These are phyloP conservation scores for Drosophila anomelani DNA, from an alignment of 2,888 invertebrate genomes.

Conservation along the genomic window DNA sequence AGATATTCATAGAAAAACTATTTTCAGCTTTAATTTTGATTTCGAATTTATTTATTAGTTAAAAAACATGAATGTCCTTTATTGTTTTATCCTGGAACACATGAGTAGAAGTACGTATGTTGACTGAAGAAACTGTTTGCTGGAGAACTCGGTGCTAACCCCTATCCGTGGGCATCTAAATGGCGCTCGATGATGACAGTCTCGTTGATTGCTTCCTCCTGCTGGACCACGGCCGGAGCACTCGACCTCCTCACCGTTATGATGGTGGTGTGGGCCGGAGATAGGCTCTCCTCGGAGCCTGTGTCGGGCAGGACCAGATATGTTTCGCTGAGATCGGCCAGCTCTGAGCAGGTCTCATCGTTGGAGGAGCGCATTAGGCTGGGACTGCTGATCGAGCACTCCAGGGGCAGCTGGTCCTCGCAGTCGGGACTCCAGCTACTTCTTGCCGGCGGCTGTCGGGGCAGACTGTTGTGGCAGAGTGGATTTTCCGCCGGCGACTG, in stretches of 20 bases:
- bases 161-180: conserved; percentile 44
- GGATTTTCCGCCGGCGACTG: conserved; percentile 75
- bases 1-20: background rate
- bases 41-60: conserved; percentile 25
- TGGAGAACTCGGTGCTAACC: conserved; percentile 44
- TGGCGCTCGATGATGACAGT: conserved; percentile 57
- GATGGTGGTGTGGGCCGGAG: conserved; percentile 82
- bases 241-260: conserved; percentile 64
- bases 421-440: conserved; percentile 77
- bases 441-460: conserved; percentile 83
- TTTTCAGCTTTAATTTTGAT: background rate
- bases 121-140: conserved; percentile 33
- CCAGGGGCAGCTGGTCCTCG: conserved; percentile 64
- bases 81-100: conserved; percentile 46
- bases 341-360: conserved; percentile 60
- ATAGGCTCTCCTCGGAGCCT: conserved; percentile 68
- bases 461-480: conserved; percentile 84
- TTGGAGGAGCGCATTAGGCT: conserved; percentile 83
- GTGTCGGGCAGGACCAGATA: conserved; percentile 47
- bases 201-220: conserved; percentile 35
- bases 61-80: conserved; percentile 35
- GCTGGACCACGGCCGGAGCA: conserved; percentile 52
- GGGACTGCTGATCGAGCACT: conserved; percentile 84
- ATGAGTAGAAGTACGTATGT: conserved; percentile 54
- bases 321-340: conserved; percentile 63